Percentiles rank a stretch among this genome's conserved stretches.
These are phyloP conservation scores for Gallinago undulata DNA, from an alignment of 2,113 vertebrate genomes.

Conservation along the genomic window DNA sequence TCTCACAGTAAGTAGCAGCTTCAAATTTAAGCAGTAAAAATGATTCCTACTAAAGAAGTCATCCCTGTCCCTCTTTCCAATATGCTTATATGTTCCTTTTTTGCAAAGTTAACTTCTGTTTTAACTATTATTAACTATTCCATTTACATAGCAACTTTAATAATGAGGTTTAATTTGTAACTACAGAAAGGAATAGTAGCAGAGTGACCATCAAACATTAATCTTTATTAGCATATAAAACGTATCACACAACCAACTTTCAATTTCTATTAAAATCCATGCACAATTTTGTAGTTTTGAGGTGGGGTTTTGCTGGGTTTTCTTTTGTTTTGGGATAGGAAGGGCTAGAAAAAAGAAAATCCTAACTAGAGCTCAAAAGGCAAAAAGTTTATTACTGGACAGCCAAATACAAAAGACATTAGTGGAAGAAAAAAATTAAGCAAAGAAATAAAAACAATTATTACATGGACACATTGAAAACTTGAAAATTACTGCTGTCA, in stretches of 20 bases:
- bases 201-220: neutral
- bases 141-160: neutral
- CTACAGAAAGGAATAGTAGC: neutral
- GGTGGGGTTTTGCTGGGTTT: neutral
- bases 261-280: neutral
- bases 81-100: neutral
- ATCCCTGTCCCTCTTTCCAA: conserved; percentile 1
- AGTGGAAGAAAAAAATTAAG: neutral
- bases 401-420: neutral
- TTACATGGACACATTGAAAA: neutral
- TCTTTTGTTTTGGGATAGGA: neutral
- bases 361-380: neutral
- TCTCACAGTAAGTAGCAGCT: conserved; percentile 44
- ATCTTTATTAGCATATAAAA: neutral
- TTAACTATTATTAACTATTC: neutral
- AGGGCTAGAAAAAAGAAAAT: neutral
- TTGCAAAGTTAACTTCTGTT: neutral
- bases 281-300: neutral
- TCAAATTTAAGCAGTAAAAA: conserved; percentile 35
- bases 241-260: neutral
- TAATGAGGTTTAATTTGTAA: neutral
- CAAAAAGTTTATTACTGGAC: neutral
- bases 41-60: neutral
- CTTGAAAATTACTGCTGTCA: neutral
- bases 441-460: neutral